phyloP scores from a whole-genome alignment of 2,113 vertebrate species.

The Synchiropus splendidus region DNA sequence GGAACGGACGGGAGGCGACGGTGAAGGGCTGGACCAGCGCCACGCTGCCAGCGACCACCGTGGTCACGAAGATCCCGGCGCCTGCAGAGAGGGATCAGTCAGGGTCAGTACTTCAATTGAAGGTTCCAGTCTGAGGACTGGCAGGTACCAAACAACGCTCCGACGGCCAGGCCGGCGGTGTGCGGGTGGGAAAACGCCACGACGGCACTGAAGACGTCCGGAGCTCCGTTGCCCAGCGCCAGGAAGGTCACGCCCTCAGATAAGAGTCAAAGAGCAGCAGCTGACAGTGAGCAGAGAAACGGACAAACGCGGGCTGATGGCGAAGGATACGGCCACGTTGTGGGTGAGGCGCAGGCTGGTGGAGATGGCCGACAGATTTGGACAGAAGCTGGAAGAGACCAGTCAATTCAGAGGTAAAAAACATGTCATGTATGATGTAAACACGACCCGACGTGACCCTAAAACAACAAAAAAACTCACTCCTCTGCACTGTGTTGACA shows the following conservation, averaged over 20 bases:
- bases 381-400: constrained; percentile 79
- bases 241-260: constrained; percentile 91
- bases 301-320: neutral
- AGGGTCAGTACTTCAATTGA: neutral
- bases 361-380: constrained; percentile 88
- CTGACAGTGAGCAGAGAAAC: neutral
- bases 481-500: too few species aligned
- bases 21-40: constrained; percentile 80
- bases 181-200: constrained; percentile 85
- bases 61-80: constrained; percentile 92
- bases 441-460: too few species aligned
- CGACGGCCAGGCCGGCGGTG: constrained; percentile 83
- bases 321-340: constrained; percentile 96
- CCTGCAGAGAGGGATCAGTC: constrained; percentile 59
- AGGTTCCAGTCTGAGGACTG: neutral
- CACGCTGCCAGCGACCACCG: constrained; percentile 83
- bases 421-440: too few species aligned
- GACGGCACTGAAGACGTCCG: constrained; percentile 90
- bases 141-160: constrained; percentile 81
- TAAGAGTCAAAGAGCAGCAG: constrained; percentile 61
- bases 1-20: constrained; percentile 87
- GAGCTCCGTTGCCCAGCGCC: constrained; percentile 91
- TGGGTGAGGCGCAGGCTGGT: constrained; percentile 80
- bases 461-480: too few species aligned
- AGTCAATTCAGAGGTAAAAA: neutral